Percentiles rank a stretch among this genome's conserved stretches.
phyloP scores from a whole-genome alignment of 2,888 invertebrate genomes.

The Idaea straminata region DNA sequence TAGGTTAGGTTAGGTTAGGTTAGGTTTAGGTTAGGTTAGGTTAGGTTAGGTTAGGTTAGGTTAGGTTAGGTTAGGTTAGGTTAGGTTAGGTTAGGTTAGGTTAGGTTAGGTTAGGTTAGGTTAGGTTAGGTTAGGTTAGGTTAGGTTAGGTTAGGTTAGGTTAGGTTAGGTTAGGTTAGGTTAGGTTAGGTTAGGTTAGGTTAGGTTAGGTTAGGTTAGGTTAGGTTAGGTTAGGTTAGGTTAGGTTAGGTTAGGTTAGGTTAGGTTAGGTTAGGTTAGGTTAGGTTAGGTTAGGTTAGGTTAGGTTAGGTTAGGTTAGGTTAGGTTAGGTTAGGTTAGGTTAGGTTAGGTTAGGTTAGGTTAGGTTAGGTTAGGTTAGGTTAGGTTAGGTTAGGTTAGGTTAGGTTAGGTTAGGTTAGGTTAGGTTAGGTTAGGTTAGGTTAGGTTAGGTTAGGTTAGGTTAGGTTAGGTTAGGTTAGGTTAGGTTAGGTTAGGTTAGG shows the following conservation, averaged over 20 bases:
- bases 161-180: conserved; percentile 1
- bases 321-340: conserved; percentile 1
- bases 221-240: conserved; percentile 1
- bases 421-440: conserved; percentile 1
- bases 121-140: conserved; percentile 1
- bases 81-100: conserved; percentile 1
- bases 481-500: conserved; percentile 8
- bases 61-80: conserved; percentile 1
- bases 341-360: conserved; percentile 1
- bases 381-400: conserved; percentile 1
- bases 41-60: conserved; percentile 1
- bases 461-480: conserved; percentile 1
- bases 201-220: conserved; percentile 1
- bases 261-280: conserved; percentile 1
- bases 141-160: conserved; percentile 1
- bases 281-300: conserved; percentile 1
- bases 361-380: conserved; percentile 1
- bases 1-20: conserved; percentile 1
- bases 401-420: conserved; percentile 1
- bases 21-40: conserved; percentile 1
- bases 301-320: conserved; percentile 1
- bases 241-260: conserved; percentile 1
- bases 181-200: conserved; percentile 1
- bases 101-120: conserved; percentile 1
- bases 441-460: conserved; percentile 1